Conservation (phyloP, 92 coral and sea anemone species). For the Anthopleura xanthogrammica region DNA sequence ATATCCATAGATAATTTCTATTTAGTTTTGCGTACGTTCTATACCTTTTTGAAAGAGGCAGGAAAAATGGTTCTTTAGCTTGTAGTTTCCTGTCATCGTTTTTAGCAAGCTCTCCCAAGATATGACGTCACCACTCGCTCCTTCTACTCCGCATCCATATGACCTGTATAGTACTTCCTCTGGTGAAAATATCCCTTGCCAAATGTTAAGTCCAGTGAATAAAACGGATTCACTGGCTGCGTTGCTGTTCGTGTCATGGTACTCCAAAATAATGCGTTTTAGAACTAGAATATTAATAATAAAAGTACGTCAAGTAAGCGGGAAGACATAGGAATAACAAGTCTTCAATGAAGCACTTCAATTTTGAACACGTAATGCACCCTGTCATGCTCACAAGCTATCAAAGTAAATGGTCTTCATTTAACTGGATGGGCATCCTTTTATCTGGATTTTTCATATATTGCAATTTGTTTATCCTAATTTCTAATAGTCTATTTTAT, state of each 20-base stretch:
- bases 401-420: too few species aligned
- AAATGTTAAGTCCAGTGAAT: slow-evolving; percentile 32
- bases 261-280: background rate
- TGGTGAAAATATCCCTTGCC: slow-evolving; percentile 13
- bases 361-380: too few species aligned
- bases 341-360: too few species aligned
- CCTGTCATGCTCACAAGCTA: too few species aligned
- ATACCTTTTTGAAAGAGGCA: background rate
- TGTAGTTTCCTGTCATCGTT: background rate
- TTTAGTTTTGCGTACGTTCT: too few species aligned
- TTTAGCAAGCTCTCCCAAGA: slow-evolving; percentile 25
- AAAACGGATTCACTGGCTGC: background rate
- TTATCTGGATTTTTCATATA: too few species aligned
- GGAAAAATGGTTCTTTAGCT: background rate
- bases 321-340: too few species aligned
- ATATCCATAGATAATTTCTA: too few species aligned
- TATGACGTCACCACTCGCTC: slow-evolving; percentile 21
- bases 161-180: slow-evolving; percentile 48
- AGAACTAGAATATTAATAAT: background rate
- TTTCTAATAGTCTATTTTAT: too few species aligned
- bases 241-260: background rate
- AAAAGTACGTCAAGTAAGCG: too few species aligned
- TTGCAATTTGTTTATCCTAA: too few species aligned
- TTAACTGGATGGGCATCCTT: too few species aligned
- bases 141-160: slow-evolving; percentile 34